Base-by-base conservation (phyloP, 2,113 vertebrate genomes). In the Barbus barbus region DNA sequence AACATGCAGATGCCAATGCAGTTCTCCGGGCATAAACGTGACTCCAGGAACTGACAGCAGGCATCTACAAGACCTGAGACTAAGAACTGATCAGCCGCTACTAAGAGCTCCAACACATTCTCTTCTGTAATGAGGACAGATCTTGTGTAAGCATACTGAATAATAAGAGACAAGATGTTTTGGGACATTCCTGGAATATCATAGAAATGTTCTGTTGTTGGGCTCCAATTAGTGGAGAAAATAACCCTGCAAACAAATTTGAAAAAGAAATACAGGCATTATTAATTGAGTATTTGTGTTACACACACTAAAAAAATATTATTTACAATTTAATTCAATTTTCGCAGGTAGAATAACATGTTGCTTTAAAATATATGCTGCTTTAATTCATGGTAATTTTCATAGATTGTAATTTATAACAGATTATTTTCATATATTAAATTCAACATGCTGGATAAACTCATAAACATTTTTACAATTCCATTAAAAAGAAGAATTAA, bases 1-100 rank as follows among this genome's bases (percentile, higher is more conserved):
- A 97, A 90, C 82, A 89, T 94, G 89, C 90, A 96, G 88, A 97
- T 94, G 85, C 94, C 93, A 0, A 95, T 94, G 72, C 95, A 95
- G 2, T 97, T 97, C 53, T 95, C 89, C 28, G 92, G 61, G 83
- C 92, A 90, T 3, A 96, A 91, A 61, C 92, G 91, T 2, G 90
- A 87, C 81, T 88, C 89, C 60, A 97, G 89, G 92, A 96, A 96
- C 78, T 94, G 77, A 0, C 91, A 92, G 90, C 96, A 97, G 9
- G 86, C 78, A 13, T 90, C 63, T 31, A 96, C 71, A 0, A 96
- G 85, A 7, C 89, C 93, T 85, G 91, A 90, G 84, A 96, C 77
- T 3, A 92, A 93, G 78, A 97, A 88, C 33, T 94, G 92, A 82
- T 96, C 93, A 0, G 96, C 95, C 0, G 95, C 93, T 0, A 86